Conservation (phyloP, 2,113 vertebrate genomes). For the Daboia siamensis region DNA sequence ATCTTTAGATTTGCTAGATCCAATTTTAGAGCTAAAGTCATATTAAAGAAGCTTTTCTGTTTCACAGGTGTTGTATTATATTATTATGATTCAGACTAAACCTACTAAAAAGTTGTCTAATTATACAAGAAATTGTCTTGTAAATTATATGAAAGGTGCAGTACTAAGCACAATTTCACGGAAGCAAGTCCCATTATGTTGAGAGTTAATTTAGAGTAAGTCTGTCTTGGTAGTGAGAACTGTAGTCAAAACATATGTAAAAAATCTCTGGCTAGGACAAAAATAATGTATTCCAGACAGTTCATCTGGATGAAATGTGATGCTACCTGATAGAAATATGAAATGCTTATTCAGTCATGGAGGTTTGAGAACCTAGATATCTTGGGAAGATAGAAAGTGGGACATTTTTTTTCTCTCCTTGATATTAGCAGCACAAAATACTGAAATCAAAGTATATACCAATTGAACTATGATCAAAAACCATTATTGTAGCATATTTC, state of each 20-base stretch:
- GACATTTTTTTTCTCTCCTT: background rate
- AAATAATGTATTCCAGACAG: background rate
- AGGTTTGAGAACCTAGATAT: background rate
- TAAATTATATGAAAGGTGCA: conserved; percentile 2
- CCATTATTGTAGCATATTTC: background rate
- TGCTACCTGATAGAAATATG: background rate
- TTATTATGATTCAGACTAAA: background rate
- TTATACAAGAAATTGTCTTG: background rate
- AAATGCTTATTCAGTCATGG: background rate
- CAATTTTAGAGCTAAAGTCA: background rate
- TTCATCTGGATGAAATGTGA: background rate
- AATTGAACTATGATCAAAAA: background rate
- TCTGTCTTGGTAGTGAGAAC: background rate
- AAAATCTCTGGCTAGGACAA: background rate
- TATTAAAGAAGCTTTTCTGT: background rate
- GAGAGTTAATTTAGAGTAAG: background rate
- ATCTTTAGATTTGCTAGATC: background rate
- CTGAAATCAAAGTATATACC: background rate
- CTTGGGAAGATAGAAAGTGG: background rate
- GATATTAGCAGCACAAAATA: background rate
- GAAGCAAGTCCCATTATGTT: background rate
- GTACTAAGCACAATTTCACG: background rate
- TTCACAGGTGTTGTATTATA: background rate
- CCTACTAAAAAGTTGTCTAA: background rate
- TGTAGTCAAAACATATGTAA: background rate